Percentiles rank a stretch among this genome's conserved stretches.
phyloP scores from a whole-genome alignment of 2,888 invertebrate species.

The Melolontha melolontha region DNA sequence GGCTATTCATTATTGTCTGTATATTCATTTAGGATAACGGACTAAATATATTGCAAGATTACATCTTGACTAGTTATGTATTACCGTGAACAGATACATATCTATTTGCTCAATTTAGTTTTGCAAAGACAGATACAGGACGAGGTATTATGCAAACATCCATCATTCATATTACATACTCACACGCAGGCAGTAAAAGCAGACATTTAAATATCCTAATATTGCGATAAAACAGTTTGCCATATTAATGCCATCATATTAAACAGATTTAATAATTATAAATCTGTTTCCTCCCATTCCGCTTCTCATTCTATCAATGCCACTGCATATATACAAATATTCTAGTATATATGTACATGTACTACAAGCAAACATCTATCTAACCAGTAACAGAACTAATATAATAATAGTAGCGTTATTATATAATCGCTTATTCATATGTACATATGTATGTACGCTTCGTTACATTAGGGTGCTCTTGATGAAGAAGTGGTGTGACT shows the following conservation, averaged over 20 bases:
- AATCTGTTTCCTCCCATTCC: slow-evolving; percentile 12
- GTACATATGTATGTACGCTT: not conserved
- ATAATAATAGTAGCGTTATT: slow-evolving; percentile 12
- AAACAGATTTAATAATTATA: slow-evolving; percentile 36
- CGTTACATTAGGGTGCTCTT: not conserved
- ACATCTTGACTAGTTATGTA: slow-evolving; percentile 34
- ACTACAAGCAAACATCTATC: not conserved
- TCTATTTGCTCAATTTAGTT: slow-evolving; percentile 22
- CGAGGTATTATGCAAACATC: slow-evolving; percentile 25
- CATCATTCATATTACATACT: slow-evolving; percentile 10
- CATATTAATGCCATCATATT: slow-evolving; percentile 31
- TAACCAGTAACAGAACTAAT: not conserved
- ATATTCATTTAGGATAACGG: slow-evolving; percentile 28
- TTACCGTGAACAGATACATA: slow-evolving; percentile 25
- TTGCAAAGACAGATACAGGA: slow-evolving; percentile 10
- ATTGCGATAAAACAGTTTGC: slow-evolving; percentile 24
- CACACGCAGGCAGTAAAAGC: too few relatives aligned
- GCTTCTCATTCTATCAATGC: not conserved
- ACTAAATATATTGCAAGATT: slow-evolving; percentile 29
- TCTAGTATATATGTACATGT: not conserved
- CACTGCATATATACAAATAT: not conserved
- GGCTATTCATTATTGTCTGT: slow-evolving; percentile 19
- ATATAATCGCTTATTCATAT: not conserved
- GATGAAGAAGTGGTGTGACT: slow-evolving; percentile 2
- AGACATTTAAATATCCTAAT: slow-evolving; percentile 14